phyloP scores from a whole-genome alignment of 2,888 invertebrate genomes.

The Frankliniella intonsa region DNA sequence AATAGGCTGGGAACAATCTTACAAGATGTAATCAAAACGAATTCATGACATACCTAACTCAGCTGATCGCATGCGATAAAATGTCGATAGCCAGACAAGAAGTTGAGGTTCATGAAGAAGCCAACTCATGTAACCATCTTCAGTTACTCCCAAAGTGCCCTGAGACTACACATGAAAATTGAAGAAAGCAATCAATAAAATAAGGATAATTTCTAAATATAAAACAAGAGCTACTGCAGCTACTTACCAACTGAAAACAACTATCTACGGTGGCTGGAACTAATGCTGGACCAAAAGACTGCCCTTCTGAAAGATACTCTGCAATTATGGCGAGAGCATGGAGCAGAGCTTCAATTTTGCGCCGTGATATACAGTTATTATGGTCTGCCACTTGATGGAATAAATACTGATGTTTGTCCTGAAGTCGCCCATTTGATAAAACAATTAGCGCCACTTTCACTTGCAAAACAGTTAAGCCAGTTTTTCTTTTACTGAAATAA shows the following conservation, averaged over 20 bases:
- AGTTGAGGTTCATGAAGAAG: conserved; percentile 58
- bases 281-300: conserved; percentile 57
- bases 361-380: conserved; percentile 66
- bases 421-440: conserved; percentile 59
- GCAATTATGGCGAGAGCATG: conserved; percentile 58
- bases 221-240: background rate
- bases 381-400: conserved; percentile 69
- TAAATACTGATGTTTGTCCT: conserved; percentile 61
- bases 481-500: conserved; percentile 54
- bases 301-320: conserved; percentile 59
- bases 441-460: conserved; percentile 64
- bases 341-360: conserved; percentile 58
- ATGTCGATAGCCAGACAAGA: conserved; percentile 61
- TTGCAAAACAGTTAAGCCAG: conserved; percentile 61
- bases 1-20: conserved; percentile 29
- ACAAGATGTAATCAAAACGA: background rate
- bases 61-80: conserved; percentile 57
- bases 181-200: background rate
- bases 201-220: too few species aligned
- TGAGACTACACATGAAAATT: conserved; percentile 52
- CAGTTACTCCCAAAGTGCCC: conserved; percentile 64
- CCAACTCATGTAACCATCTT: conserved; percentile 66
- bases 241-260: conserved; percentile 64
- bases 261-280: conserved; percentile 64
- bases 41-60: conserved; percentile 50